Base-by-base conservation (phyloP, 2,888 invertebrate genomes). In the Embidobia sp. region DNA sequence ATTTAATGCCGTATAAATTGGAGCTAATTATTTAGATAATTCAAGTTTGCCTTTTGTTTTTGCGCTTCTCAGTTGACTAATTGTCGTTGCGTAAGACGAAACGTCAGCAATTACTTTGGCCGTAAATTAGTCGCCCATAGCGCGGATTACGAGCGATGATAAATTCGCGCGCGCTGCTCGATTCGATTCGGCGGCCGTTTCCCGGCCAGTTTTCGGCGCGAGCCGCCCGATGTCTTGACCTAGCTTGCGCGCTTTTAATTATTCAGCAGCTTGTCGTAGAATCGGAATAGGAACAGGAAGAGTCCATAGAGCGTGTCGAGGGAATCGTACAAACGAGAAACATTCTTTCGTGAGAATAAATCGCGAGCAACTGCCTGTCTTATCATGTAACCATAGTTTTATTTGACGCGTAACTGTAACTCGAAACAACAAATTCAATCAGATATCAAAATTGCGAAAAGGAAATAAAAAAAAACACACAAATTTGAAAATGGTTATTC, bases 211-310 rank as follows among this genome's bases (percentile, higher is more conserved):
- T 49, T 49, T 19, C 19, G 11, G 19, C 3, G n/a, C 6, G 33
- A 49, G 16, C 10, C 19, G 11, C 3, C 16, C 15, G 19, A 55
- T 40, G 57, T 73, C 48, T 70, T 49, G 31, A 27, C 40, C 16
- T 10, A 6, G 42, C 19, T 22, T 29, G 27, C 2, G 31, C 15
- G 11, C n/a, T n/a, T 57, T 73, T 51, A 73, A 75, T 67, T 63
- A 69, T 76, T 63, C 61, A 57, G 7, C 35, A 67, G 46, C 22
- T 18, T 44, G 61, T 64, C 57, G 44, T 42, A 4, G 57, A 35
- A 42, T 78, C 77, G 79, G 79, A 81, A 80, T 78, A 80, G 82
- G 80, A 82, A 81, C 79, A 80, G 78, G 79, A 79, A 80, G 73
- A 78, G 72, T 72, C 57, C 74, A 49, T 61, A 49, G 66, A 69